These are phyloP conservation scores for Platycnemis pennipes DNA, from an alignment of 2,888 invertebrate species.

Conservation along the genomic window DNA sequence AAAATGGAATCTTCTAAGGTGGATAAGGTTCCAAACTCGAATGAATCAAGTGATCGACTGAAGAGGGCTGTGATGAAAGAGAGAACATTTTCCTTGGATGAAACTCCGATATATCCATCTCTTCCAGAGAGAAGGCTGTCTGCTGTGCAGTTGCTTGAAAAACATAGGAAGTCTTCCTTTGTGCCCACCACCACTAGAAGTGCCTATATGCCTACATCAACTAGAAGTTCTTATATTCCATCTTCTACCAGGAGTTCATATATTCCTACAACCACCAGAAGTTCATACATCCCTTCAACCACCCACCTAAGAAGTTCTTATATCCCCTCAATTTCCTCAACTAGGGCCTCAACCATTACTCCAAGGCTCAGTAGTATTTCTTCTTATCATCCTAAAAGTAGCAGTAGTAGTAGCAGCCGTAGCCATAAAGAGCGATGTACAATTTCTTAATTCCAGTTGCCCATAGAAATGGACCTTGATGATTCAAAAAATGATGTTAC, in stretches of 20 bases:
- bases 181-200: conserved; percentile 42
- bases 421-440: conserved; percentile 43
- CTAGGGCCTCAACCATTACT: conserved; percentile 15
- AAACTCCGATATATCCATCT: conserved; percentile 21
- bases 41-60: neutral
- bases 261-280: conserved; percentile 2
- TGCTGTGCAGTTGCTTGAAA: conserved; percentile 6
- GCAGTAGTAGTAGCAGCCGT: neutral
- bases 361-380: conserved; percentile 43
- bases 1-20: conserved; percentile 2
- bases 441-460: neutral
- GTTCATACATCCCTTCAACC: conserved; percentile 12
- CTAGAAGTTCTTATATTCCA: conserved; percentile 30
- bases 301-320: conserved; percentile 21
- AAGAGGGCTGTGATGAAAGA: conserved; percentile 8
- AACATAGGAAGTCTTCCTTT: conserved; percentile 26
- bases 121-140: conserved; percentile 45
- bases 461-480: neutral
- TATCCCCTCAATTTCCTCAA: neutral
- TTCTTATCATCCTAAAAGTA: conserved; percentile 49
- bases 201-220: conserved; percentile 27
- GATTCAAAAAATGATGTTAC: neutral
- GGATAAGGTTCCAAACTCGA: neutral
- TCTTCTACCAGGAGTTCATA: conserved; percentile 38
- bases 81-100: conserved; percentile 16